Evolutionary conservation across 2,797 vertebrate genomes (phyloP).

Genomic region (Allobates femoralis): DNA sequence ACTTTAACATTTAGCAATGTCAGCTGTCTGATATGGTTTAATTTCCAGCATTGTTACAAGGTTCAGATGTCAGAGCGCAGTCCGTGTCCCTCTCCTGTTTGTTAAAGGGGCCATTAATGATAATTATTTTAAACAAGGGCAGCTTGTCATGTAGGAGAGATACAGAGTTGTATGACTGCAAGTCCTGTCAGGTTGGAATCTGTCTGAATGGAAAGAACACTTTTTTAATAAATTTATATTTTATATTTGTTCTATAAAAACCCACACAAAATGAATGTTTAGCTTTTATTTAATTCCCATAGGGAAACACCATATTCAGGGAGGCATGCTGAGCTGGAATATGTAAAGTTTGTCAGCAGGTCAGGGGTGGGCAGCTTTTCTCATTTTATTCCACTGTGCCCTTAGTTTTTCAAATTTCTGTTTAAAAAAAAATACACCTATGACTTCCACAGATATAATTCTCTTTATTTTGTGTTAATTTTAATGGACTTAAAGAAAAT

Average conservation of each 20-base stretch:
- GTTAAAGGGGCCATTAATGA: not conserved
- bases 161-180: not conserved
- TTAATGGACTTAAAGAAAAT: too few relatives aligned
- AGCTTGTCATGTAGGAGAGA: not conserved
- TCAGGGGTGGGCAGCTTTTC: too few relatives aligned
- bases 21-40: not conserved
- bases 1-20: not conserved
- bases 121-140: not conserved
- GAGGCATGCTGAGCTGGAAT: not conserved
- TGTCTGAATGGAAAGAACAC: not conserved
- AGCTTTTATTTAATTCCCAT: too few relatives aligned
- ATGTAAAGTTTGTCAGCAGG: not conserved
- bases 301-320: not conserved
- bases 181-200: not conserved
- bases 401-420: too few relatives aligned
- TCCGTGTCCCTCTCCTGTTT: not conserved
- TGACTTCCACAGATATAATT: too few relatives aligned
- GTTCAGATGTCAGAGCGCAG: not conserved
- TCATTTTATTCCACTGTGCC: too few relatives aligned
- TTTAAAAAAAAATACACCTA: too few relatives aligned
- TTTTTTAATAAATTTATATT: not conserved
- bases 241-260: too few relatives aligned
- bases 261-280: too few relatives aligned
- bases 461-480: too few relatives aligned
- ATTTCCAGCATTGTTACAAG: not conserved